Evolutionary conservation across 2,113 vertebrate species (phyloP), one percentile per base, ranked within the genome.

Genomic region (Cyprinodon brontotheroides): DNA sequence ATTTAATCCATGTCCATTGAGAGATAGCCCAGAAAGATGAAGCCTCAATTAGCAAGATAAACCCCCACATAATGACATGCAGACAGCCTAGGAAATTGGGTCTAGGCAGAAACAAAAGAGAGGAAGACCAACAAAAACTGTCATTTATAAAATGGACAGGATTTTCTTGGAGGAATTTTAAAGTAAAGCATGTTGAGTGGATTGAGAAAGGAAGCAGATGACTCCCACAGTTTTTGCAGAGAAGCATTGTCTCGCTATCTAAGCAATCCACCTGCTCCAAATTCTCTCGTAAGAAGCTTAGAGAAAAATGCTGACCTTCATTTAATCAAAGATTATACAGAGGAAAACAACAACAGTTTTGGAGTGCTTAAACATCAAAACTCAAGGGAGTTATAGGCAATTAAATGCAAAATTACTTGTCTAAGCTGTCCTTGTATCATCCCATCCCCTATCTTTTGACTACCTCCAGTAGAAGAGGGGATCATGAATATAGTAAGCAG

Each of bases 41-140:
- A 82, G 89, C 78, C 82, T 92, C 93, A 94, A 94, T 94, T 94
- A 94, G 89, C 71, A 80, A 79, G 87, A 94, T 94, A 91, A 93
- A 90, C 76, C 80, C 80, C 78, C 68, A 75, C 86, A 91, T 91
- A 89, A 93, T 89, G 86, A 89, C 72, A 69, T 82, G 88, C 91
- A 92, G 92, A 93, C 48, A 75, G 75, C 78, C 82, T 81, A 73
- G 82, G 80, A 89, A 92, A 89, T 71, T 78, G 91, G 81, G 81
- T 82, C 73, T 82, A 75, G 82, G 85, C 78, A 69, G 75, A 77
- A 85, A 72, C 60, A 74, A 77, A 78, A 81, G 64, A 22, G 3
- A 37, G 17, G 15, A 61, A 61, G 14, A 36, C 48, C 50, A 62
- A 68, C 36, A 76, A 82, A 80, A 72, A 68, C 75, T 40, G 20